Evolutionary conservation across 2,888 invertebrate genomes (phyloP).

Genomic region (Penaeus monodon): DNA sequence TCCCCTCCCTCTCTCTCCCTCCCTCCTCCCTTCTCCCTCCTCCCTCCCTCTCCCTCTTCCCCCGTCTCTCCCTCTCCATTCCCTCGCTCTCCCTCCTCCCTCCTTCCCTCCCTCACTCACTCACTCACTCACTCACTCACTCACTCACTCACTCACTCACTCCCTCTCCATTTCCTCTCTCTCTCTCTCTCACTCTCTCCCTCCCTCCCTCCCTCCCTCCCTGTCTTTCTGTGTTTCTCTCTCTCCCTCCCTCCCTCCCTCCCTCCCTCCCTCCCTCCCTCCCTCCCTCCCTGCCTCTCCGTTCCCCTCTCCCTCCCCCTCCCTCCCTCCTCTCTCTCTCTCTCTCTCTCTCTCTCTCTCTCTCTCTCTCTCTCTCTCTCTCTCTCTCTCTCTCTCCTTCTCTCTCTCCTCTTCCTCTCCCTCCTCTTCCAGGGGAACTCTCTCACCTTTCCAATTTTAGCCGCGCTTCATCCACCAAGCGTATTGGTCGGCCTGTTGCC

Average conservation of each 20-base stretch:
- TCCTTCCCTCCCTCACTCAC: background rate
- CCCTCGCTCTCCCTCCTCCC: too few relatives aligned
- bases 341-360: background rate
- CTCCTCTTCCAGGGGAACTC: background rate
- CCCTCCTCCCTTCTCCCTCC: too few relatives aligned
- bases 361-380: background rate
- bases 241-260: background rate
- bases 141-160: background rate
- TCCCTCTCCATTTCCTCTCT: background rate
- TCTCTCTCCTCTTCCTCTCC: background rate
- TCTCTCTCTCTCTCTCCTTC: too few relatives aligned
- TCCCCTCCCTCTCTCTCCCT: too few relatives aligned
- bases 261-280: background rate
- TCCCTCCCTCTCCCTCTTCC: too few relatives aligned
- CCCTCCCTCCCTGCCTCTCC: background rate
- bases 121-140: too few relatives aligned
- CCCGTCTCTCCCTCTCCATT: too few relatives aligned
- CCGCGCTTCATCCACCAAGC: background rate
- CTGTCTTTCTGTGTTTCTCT: slow-evolving; percentile 2
- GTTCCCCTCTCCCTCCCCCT: background rate
- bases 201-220: background rate
- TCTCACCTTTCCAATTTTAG: background rate
- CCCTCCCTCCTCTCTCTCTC: background rate
- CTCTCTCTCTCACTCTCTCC: too few relatives aligned
- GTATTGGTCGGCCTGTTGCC: too few relatives aligned